phyloP scores from a whole-genome alignment of 2,797 vertebrate species.

The Phalanger gymnotis region DNA sequence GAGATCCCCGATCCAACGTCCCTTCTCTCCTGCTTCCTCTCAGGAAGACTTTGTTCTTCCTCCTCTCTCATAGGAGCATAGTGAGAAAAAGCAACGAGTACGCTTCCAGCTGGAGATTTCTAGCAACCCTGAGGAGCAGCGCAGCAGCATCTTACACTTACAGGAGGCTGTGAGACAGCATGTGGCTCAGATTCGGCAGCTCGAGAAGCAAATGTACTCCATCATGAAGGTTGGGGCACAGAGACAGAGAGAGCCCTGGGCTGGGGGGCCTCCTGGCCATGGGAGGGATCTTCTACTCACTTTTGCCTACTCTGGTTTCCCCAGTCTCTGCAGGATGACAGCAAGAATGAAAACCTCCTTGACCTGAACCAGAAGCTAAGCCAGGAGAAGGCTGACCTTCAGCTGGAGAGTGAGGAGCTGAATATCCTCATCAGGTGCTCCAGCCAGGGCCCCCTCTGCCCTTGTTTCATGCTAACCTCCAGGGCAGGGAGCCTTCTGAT shows the following conservation, averaged over 20 bases:
- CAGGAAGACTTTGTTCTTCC: constrained; percentile 8
- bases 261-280: background rate
- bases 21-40: background rate
- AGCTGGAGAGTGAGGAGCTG: constrained; percentile 98
- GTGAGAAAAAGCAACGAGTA: constrained; percentile 98
- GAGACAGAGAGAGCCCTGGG: accelerated
- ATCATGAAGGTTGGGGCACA: constrained; percentile 90
- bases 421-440: constrained; percentile 97
- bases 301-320: constrained; percentile 54
- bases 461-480: background rate
- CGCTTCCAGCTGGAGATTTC: constrained; percentile 99
- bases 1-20: constrained; percentile 24
- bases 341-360: constrained; percentile 89
- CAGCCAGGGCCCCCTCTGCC: background rate
- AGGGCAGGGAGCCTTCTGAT: background rate
- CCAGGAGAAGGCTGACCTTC: constrained; percentile 96
- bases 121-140: constrained; percentile 98
- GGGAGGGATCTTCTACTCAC: background rate
- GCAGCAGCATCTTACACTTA: constrained; percentile 96
- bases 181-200: constrained; percentile 93
- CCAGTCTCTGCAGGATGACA: constrained; percentile 93
- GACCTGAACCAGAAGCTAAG: constrained; percentile 94
- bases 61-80: constrained; percentile 91
- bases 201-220: constrained; percentile 99
- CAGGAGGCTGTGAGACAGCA: constrained; percentile 97